Evolutionary conservation across 2,888 invertebrate species (phyloP), one percentile per base, ranked within the genome.

Genomic region (Drosophila neotestacea): DNA sequence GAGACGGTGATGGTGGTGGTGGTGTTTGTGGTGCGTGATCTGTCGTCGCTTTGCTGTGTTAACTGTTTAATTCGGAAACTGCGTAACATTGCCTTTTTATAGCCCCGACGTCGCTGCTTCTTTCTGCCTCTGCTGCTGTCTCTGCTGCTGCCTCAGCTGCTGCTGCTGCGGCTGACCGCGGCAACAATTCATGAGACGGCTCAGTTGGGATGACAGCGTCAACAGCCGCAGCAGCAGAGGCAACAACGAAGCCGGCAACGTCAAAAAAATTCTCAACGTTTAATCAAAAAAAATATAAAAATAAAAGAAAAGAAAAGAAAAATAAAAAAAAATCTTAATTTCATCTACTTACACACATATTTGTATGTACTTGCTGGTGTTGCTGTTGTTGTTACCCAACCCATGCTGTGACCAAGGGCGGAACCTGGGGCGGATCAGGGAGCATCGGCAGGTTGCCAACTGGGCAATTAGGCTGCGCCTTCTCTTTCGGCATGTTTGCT

Each of bases 41-140:
- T 81, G 85, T 59, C 63, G 78, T 70, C 77, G 77, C 70, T 70
- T 75, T 85, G 77, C 75, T 77, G 69, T 79, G 73, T 71, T 79
- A 85, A 80, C 77, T 79, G 81, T 89, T 90, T 89, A 90, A 89
- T 88, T 84, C 79, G 77, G 73, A 81, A 76, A 80, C 85, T 79
- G 81, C 70, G 76, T 85, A 81, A 87, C 86, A 70, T 81, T 70
- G 89, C 80, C 88, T 89, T 89, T 84, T 88, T 89, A 88, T 88
- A 90, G 85, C 73, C 41, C 34, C 73, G 41, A 41, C 51, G 42
- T 7, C 55, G 61, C 51, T 16, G 51, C 68, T 48, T 46, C 69
- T 27, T 48, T 46, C 69, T 27, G 36, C 27, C 27, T 32, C 65
- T 48, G 56, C 22, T 60, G 34, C 44, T 6, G 50, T n/a, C 46